Percentiles rank a stretch among this genome's conserved stretches.
Evolutionary conservation across 2,113 vertebrate genomes (phyloP).

Genomic region (Phyllostomus discolor): DNA sequence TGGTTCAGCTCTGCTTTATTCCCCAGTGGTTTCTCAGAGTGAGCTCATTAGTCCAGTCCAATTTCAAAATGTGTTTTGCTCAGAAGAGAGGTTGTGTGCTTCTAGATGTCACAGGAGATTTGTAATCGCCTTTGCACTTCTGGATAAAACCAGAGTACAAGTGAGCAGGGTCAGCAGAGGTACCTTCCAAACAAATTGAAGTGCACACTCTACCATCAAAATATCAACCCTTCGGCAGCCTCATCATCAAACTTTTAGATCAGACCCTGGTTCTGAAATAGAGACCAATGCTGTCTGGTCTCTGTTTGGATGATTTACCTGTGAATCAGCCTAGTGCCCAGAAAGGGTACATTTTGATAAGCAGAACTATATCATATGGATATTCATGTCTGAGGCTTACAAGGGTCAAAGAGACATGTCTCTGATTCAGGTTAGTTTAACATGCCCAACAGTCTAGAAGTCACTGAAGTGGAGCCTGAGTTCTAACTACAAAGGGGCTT

Average conservation of each 20-base stretch:
- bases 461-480: background rate
- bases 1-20: conserved; percentile 13
- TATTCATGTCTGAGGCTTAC: background rate
- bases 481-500: background rate
- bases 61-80: background rate
- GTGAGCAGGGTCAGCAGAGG: background rate
- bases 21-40: background rate
- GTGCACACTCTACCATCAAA: accelerated
- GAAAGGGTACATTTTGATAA: background rate
- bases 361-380: background rate
- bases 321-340: background rate
- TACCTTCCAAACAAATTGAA: background rate
- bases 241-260: background rate
- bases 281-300: background rate
- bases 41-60: background rate
- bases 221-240: background rate
- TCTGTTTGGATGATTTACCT: background rate
- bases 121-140: background rate
- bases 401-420: background rate
- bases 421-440: background rate
- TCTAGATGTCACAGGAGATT: background rate
- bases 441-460: background rate
- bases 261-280: background rate
- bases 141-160: background rate
- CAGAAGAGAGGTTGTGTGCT: background rate